Evolutionary conservation across 2,888 invertebrate species (phyloP).

Genomic region (Drosophila hamatofila): DNA sequence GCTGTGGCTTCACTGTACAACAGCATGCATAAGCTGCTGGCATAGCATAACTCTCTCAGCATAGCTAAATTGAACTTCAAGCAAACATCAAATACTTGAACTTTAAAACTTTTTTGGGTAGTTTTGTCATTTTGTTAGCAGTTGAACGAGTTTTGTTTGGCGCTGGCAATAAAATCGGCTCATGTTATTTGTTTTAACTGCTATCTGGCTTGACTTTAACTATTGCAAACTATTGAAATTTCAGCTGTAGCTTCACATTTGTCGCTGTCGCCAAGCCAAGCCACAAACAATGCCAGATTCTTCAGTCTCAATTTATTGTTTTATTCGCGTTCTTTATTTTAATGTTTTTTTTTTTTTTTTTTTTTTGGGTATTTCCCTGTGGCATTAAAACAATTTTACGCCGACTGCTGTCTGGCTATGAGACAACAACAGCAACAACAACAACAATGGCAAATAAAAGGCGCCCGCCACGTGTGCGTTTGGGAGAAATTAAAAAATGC

Average conservation of each 20-base stretch:
- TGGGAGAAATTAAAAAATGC: slow-evolving; percentile 60
- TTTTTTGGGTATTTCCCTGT: slow-evolving; percentile 25
- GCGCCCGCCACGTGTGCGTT: slow-evolving; percentile 13
- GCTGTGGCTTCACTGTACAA: slow-evolving; percentile 11
- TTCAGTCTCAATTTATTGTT: slow-evolving; percentile 40
- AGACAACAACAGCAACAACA: too few relatives aligned
- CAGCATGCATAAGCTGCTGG: slow-evolving; percentile 13
- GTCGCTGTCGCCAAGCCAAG: neutral
- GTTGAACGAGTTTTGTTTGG: too few relatives aligned
- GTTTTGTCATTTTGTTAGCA: too few relatives aligned
- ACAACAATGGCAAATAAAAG: too few relatives aligned
- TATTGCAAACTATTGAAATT: neutral
- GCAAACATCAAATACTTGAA: slow-evolving; percentile 1
- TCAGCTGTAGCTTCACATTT: neutral
- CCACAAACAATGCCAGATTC: slow-evolving; percentile 45
- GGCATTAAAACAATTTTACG: slow-evolving; percentile 60
- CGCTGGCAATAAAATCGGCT: too few relatives aligned
- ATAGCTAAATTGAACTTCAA: slow-evolving; percentile 11
- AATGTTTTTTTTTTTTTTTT: neutral
- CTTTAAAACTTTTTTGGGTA: neutral
- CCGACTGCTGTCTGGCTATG: slow-evolving; percentile 40
- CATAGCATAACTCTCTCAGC: slow-evolving; percentile 12
- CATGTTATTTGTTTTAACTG: neutral
- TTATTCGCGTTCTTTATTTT: neutral
- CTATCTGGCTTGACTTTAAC: neutral